phyloP scores from a whole-genome alignment of 2,113 vertebrate species.

The Zosterops japonicus region DNA sequence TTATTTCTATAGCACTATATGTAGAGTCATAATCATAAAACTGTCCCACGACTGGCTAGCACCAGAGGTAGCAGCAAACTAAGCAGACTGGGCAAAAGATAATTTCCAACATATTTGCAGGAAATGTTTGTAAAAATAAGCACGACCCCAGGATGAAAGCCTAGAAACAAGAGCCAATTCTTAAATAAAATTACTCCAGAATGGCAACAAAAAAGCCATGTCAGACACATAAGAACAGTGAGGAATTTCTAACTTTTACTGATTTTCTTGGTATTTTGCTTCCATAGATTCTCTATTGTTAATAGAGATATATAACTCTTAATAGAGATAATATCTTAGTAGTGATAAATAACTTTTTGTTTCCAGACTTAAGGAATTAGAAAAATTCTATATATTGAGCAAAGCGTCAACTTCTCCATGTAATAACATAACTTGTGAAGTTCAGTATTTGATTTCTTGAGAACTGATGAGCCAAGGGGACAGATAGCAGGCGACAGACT shows the following conservation, averaged over 20 bases:
- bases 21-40: background rate
- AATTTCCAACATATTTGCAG: background rate
- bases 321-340: no score
- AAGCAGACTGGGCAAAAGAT: background rate
- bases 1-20: background rate
- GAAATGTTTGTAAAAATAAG: background rate
- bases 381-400: background rate
- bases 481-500: background rate
- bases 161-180: background rate
- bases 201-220: fast-evolving
- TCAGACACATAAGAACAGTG: background rate
- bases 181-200: background rate
- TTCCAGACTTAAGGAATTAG: background rate
- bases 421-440: background rate
- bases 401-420: background rate
- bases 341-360: background rate
- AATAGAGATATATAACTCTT: no score
- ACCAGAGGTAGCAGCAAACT: background rate
- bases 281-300: background rate
- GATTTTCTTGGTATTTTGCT: background rate
- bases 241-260: background rate
- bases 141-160: background rate
- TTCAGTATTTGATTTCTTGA: background rate
- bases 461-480: background rate
- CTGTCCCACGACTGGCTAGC: background rate